These are phyloP conservation scores for Callionymus lyra DNA, from an alignment of 2,113 vertebrate species.

Conservation along the genomic window DNA sequence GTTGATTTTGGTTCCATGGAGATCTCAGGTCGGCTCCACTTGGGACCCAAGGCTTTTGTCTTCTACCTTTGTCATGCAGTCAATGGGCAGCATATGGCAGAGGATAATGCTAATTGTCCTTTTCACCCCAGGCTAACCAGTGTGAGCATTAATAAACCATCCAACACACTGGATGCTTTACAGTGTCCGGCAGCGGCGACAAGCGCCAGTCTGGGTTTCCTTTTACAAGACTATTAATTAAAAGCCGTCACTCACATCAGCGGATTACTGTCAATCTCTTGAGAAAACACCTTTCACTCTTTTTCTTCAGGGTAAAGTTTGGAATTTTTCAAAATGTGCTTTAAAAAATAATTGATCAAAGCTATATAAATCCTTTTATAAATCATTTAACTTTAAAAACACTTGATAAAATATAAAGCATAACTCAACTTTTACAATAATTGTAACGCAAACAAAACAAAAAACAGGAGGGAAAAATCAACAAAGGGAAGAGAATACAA, in stretches of 20 bases:
- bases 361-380: too few species aligned
- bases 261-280: too few species aligned
- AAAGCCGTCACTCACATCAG: constrained; percentile 58
- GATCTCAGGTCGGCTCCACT: constrained; percentile 67
- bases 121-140: constrained; percentile 67
- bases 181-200: constrained; percentile 34
- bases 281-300: too few species aligned
- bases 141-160: constrained; percentile 68
- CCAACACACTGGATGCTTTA: constrained; percentile 53
- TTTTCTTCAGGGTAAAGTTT: too few species aligned
- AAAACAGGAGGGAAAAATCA: constrained; percentile 16
- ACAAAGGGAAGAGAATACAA: constrained; percentile 16
- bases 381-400: too few species aligned
- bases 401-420: too few species aligned
- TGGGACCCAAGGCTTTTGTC: constrained; percentile 56
- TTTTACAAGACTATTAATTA: constrained; percentile 65
- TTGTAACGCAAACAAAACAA: neutral
- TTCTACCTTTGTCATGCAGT: constrained; percentile 56
- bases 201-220: constrained; percentile 47
- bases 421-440: too few species aligned
- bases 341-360: too few species aligned
- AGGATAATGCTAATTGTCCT: constrained; percentile 74
- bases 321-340: too few species aligned
- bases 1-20: constrained; percentile 58
- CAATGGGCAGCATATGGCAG: constrained; percentile 74